Base-by-base conservation (phyloP, 2,888 invertebrate genomes). In the Hofmannophila pseudospretella region DNA sequence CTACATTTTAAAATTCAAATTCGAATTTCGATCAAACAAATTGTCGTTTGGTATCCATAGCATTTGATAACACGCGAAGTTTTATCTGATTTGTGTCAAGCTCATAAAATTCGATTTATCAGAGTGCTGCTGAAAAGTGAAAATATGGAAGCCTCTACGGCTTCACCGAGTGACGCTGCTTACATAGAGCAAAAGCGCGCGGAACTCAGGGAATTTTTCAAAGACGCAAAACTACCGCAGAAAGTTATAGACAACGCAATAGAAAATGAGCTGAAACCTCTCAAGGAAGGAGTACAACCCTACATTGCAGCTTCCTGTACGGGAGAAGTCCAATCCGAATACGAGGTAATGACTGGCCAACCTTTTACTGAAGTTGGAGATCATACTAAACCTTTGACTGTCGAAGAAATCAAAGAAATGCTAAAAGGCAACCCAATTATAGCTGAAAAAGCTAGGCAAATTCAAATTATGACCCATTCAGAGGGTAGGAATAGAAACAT, bases 291-390 rank as follows among this genome's bases (percentile, higher is more conserved):
- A 26, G 46, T 60, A 27, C 41, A 50, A 26, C 72, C 79, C 10
- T 85, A 85, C 29, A 85, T 86, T 45, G 59, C 72, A 9, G 76
- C 85, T n/a, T 76, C 77, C 2, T 49, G 44, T 12, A 44, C 68
- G 8, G 79, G 76, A 1, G 63, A 67, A 43, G 49, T 76, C 1
- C 76, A 71, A 48, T 67, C 81, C 0, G 85, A 85, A 41, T 77
- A 76, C 42, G 85, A 85, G 47, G 78, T 86, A 3, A 81, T 86
- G 85, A 67, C 76, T 25, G 85, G 85, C 1, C 86, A 86, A 44
- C 86, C 86, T 2, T 86, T 86, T 44, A 80, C 80, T 4, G 47
- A 68, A 34, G 47, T 84, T 27, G 71, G 67, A 28, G 76, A 79
- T 32, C 54, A 61, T n/a, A 66, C 54, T 14, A 72, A 58, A 36